Evolutionary conservation across 2,888 invertebrate species (phyloP).

Genomic region (Pomacea canaliculata): DNA sequence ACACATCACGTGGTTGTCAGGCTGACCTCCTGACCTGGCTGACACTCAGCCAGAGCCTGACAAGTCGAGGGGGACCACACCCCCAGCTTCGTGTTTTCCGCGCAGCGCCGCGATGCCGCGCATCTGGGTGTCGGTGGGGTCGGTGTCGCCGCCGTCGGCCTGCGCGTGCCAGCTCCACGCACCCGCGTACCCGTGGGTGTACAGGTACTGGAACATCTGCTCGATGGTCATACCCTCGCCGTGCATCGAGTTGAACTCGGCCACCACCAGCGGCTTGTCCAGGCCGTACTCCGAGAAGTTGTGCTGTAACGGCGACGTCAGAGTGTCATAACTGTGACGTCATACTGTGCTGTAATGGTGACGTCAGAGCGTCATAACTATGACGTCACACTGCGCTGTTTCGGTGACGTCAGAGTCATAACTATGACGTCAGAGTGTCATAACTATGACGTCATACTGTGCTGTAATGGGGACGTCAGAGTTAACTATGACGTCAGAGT

Average conservation of each 20-base stretch:
- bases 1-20: too few relatives aligned
- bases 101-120: slow-evolving; percentile 17
- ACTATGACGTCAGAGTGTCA: too few relatives aligned
- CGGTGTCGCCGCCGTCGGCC: slow-evolving; percentile 30
- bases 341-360: too few relatives aligned
- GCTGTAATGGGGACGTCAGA: too few relatives aligned
- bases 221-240: slow-evolving; percentile 30
- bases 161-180: slow-evolving; percentile 36
- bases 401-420: too few relatives aligned
- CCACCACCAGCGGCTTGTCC: slow-evolving; percentile 31
- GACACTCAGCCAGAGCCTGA: background rate
- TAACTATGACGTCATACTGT: too few relatives aligned
- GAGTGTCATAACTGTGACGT: too few relatives aligned
- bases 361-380: too few relatives aligned
- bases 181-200: slow-evolving; percentile 33
- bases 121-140: slow-evolving; percentile 25
- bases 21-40: too few relatives aligned
- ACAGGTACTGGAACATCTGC: slow-evolving; percentile 24
- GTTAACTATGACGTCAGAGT: too few relatives aligned
- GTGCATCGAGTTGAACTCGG: slow-evolving; percentile 29
- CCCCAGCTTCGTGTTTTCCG: background rate
- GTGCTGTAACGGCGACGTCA: slow-evolving; percentile 14
- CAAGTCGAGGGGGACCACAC: slow-evolving; percentile 15
- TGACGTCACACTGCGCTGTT: too few relatives aligned
- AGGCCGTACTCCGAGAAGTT: slow-evolving; percentile 24